These are phyloP conservation scores for Thunnus maccoyii DNA, from an alignment of 2,113 vertebrate species.

Conservation along the genomic window DNA sequence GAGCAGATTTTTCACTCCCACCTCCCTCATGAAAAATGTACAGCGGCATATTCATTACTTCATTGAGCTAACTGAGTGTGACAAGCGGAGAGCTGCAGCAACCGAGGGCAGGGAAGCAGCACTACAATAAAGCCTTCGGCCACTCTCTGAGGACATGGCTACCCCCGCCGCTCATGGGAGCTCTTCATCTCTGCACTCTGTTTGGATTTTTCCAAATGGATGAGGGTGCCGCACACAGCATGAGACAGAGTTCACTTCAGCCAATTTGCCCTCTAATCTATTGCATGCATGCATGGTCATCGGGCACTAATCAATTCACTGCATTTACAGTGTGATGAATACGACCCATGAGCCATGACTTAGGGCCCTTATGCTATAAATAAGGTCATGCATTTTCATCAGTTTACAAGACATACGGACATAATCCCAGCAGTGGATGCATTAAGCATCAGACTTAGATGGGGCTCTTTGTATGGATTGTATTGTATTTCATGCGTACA, in stretches of 20 bases:
- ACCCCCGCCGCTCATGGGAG: conserved; percentile 65
- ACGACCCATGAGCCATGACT: conserved; percentile 54
- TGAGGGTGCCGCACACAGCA: conserved; percentile 57
- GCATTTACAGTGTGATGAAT: conserved; percentile 62
- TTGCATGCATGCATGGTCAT: conserved; percentile 54
- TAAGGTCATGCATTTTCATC: conserved; percentile 66
- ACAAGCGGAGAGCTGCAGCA: conserved; percentile 77
- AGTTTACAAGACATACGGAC: conserved; percentile 56
- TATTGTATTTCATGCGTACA: conserved; percentile 28
- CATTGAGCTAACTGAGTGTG: conserved; percentile 82
- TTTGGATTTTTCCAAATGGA: conserved; percentile 70
- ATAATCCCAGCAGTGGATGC: conserved; percentile 30
- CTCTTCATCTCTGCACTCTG: conserved; percentile 63
- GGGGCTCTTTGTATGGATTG: neutral
- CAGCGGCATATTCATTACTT: conserved; percentile 81
- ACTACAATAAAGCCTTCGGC: conserved; percentile 70
- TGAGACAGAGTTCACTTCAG: conserved; percentile 48
- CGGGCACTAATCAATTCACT: conserved; percentile 61
- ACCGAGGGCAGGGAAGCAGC: conserved; percentile 74
- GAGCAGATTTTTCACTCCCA: conserved; percentile 75
- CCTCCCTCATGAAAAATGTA: conserved; percentile 83
- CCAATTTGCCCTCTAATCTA: conserved; percentile 61
- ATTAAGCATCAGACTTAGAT: conserved; percentile 9
- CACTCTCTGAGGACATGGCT: conserved; percentile 76
- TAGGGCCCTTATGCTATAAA: conserved; percentile 62